Conservation (phyloP, 2,797 vertebrate species). For the Anguilla obscura region DNA sequence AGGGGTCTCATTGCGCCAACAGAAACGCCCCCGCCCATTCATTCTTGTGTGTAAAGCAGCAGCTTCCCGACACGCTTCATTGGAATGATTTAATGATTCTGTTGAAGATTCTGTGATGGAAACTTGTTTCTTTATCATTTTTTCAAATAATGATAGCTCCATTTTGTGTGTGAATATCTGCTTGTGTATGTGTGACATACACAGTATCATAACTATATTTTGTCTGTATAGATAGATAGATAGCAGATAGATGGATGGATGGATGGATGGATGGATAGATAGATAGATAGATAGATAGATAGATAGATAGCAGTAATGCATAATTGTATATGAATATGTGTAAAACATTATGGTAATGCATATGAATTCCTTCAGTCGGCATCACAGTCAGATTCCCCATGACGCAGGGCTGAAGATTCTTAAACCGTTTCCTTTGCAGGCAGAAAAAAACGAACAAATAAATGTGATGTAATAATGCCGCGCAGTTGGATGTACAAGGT, state of each 20-base stretch:
- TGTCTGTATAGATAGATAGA: no score
- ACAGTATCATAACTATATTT: not conserved
- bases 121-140: not conserved
- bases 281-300: not conserved
- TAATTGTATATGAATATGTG: not conserved
- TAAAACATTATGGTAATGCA: no score
- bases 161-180: not conserved
- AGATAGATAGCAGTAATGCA: no score
- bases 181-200: not conserved
- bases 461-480: not conserved
- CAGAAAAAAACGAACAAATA: not conserved
- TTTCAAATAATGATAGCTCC: not conserved
- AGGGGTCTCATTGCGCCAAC: slow-evolving; percentile 10
- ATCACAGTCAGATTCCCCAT: not conserved
- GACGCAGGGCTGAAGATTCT: not conserved
- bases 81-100: not conserved
- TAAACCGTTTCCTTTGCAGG: not conserved
- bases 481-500: not conserved
- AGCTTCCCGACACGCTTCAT: not conserved
- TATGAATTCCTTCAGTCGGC: no score
- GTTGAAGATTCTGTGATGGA: not conserved
- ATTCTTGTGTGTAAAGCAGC: not conserved
- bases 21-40: not conserved
- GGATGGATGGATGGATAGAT: no score
- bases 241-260: no score